Percentiles rank a stretch among this genome's conserved stretches.
Evolutionary conservation across 2,113 vertebrate species (phyloP).

Genomic region (Tamias sibiricus): DNA sequence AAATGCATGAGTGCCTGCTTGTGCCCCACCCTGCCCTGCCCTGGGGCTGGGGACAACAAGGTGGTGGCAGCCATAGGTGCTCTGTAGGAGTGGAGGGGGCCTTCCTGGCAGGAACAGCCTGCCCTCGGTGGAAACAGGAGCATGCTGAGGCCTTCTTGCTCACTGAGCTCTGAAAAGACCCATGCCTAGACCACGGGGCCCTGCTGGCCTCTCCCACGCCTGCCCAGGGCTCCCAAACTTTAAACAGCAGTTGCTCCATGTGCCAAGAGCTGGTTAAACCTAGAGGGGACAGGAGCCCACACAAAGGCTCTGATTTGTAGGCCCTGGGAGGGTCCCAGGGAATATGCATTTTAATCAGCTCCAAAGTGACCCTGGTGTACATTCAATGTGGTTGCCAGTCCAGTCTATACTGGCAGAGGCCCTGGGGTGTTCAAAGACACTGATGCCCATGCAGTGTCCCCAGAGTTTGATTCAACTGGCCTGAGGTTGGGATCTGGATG

Average conservation of each 20-base stretch:
- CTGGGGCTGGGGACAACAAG: background rate
- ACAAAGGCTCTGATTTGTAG: background rate
- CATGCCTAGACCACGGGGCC: background rate
- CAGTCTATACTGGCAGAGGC: background rate
- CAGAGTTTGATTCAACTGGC: background rate
- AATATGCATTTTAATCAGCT: constrained; percentile 13
- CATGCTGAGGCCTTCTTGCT: background rate
- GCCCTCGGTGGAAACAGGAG: background rate
- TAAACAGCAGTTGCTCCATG: background rate
- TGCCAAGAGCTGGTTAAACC: background rate
- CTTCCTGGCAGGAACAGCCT: background rate
- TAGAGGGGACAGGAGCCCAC: background rate
- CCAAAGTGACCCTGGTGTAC: background rate
- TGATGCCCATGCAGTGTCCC: background rate
- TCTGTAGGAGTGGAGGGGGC: background rate
- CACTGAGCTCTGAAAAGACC: background rate
- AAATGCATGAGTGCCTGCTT: background rate
- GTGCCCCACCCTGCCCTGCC: background rate
- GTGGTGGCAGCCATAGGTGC: background rate
- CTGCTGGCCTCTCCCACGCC: background rate
- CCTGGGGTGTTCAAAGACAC: background rate
- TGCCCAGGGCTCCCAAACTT: background rate
- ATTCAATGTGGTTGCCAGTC: background rate
- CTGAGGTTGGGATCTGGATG: background rate
- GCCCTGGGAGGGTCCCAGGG: background rate